Evolutionary conservation across 53 echinoderm and acorn worm genomes (phyloP).

Genomic region (Holothuria leucospilota): DNA sequence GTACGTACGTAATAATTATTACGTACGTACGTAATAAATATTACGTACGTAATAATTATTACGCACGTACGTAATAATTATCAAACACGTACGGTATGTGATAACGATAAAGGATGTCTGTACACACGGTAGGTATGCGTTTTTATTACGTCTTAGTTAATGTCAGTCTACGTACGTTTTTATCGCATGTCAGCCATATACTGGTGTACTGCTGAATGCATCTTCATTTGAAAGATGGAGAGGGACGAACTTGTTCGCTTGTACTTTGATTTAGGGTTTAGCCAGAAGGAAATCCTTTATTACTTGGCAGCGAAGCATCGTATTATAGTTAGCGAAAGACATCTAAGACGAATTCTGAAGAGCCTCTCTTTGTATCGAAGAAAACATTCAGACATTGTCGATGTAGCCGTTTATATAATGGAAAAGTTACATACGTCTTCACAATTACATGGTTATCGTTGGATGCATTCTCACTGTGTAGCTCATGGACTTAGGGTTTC

Average conservation of each 20-base stretch:
- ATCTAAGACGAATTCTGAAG: conserved; percentile 49
- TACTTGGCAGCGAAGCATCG: conserved; percentile 52
- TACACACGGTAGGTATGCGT: too few relatives aligned
- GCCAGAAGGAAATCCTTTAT: conserved; percentile 57
- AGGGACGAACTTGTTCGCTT: conserved; percentile 11
- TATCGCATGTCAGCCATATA: too few relatives aligned
- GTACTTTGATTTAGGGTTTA: conserved; percentile 63
- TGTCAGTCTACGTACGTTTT: too few relatives aligned
- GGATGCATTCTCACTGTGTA: conserved; percentile 10
- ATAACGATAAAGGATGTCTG: too few relatives aligned
- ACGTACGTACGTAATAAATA: too few relatives aligned
- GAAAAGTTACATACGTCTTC: conserved; percentile 45
- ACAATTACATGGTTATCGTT: conserved; percentile 30
- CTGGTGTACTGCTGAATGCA: background rate
- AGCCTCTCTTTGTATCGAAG: conserved; percentile 43
- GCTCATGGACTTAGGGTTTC: background rate
- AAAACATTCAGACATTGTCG: conserved; percentile 61
- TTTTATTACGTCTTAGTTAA: too few relatives aligned
- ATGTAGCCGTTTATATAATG: conserved; percentile 51
- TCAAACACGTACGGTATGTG: too few relatives aligned
- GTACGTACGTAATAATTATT: too few relatives aligned
- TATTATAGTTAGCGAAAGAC: conserved; percentile 52
- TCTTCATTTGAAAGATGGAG: background rate
- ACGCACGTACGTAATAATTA: too few relatives aligned
- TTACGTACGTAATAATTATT: too few relatives aligned